A percentile compares a stretch with the other conserved stretches of the same genome.
phyloP scores from a whole-genome alignment of 2,113 vertebrate species.

The Austrofundulus limnaeus region DNA sequence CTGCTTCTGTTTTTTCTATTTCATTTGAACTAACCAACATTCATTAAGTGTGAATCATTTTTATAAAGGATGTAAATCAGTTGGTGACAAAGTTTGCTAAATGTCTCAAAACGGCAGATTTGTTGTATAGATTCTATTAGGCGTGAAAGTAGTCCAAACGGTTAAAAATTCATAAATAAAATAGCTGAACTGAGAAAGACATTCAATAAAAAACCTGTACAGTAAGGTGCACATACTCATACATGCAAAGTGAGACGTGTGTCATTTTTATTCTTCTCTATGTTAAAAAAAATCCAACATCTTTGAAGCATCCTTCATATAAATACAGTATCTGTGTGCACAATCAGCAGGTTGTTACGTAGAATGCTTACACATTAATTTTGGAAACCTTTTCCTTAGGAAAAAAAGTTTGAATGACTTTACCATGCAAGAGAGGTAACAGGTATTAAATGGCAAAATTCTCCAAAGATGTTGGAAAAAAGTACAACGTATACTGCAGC shows the following conservation, averaged over 20 bases:
- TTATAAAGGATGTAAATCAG: too few species aligned
- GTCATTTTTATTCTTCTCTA: slow-evolving; percentile 8
- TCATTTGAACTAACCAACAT: too few species aligned
- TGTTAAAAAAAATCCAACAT: slow-evolving; percentile 39
- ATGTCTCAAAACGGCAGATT: neutral
- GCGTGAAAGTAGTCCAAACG: slow-evolving; percentile 3
- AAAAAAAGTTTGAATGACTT: slow-evolving; percentile 76
- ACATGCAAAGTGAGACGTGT: slow-evolving; percentile 32
- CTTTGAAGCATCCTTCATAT: slow-evolving; percentile 24
- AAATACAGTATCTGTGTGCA: slow-evolving; percentile 46
- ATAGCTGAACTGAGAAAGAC: slow-evolving; percentile 35
- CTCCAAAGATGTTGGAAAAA: slow-evolving; percentile 46
- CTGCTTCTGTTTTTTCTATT: too few species aligned
- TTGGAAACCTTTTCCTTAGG: slow-evolving; percentile 77
- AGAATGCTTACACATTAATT: slow-evolving; percentile 72
- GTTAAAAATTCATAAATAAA: slow-evolving; percentile 18
- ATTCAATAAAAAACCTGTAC: slow-evolving; percentile 43
- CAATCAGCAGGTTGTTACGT: slow-evolving; percentile 57
- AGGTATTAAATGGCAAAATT: slow-evolving; percentile 48
- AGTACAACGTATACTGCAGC: slow-evolving; percentile 49
- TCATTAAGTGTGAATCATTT: too few species aligned
- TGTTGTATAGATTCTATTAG: slow-evolving; percentile 18
- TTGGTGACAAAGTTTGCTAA: too few species aligned
- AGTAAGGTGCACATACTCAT: slow-evolving; percentile 34
- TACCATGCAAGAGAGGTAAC: slow-evolving; percentile 77